Evolutionary conservation across 1,140 invertebrate species (phyloP).

Genomic region (Aphelinus certus): DNA sequence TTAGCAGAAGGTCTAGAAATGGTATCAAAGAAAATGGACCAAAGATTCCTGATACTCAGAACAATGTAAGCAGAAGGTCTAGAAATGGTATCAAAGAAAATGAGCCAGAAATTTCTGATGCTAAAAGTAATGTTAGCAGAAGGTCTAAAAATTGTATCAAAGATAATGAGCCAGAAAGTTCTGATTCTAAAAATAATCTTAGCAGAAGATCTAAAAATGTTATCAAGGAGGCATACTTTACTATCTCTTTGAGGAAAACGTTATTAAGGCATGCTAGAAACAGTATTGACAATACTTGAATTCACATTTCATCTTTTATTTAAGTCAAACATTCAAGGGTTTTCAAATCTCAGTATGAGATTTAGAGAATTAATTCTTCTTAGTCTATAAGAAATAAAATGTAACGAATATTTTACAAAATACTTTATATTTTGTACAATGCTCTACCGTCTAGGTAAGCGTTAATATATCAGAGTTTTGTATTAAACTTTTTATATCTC

Average conservation of each 20-base stretch:
- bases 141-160: constrained; percentile 38
- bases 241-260: constrained; percentile 49
- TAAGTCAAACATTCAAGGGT: constrained; percentile 27
- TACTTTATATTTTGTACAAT: constrained; percentile 41
- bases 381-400: constrained; percentile 20
- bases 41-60: too few relatives aligned
- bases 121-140: constrained; percentile 26
- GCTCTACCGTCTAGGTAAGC: constrained; percentile 24
- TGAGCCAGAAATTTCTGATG: too few relatives aligned
- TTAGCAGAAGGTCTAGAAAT: too few relatives aligned
- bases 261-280: constrained; percentile 48
- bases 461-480: constrained; percentile 37
- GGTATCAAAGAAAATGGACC: too few relatives aligned
- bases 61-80: too few relatives aligned
- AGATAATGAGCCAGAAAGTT: constrained; percentile 45
- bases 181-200: background rate
- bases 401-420: constrained; percentile 29
- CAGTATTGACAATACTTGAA: constrained; percentile 44
- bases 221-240: constrained; percentile 46
- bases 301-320: constrained; percentile 33
- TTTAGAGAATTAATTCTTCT: constrained; percentile 28
- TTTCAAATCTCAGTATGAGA: constrained; percentile 27
- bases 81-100: too few relatives aligned
- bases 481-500: constrained; percentile 40
- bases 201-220: constrained; percentile 39